phyloP scores from a whole-genome alignment of 2,888 invertebrate species.

The Dolomedes plantarius region DNA sequence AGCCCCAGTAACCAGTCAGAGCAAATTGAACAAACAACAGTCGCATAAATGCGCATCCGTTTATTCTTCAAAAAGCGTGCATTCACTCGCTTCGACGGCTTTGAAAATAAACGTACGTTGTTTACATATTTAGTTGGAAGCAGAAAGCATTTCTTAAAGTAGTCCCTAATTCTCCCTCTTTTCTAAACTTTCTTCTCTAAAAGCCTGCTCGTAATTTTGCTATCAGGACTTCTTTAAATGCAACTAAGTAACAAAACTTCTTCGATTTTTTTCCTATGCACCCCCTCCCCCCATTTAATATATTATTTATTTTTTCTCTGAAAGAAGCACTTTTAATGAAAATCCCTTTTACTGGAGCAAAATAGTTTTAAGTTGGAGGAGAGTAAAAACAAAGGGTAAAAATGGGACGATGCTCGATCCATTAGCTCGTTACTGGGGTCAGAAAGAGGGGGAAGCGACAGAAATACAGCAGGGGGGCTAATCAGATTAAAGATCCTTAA shows the following conservation, averaged over 20 bases:
- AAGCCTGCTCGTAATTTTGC: conserved; percentile 58
- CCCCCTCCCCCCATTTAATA: not conserved
- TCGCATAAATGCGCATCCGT: not conserved
- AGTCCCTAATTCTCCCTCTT: conserved; percentile 53
- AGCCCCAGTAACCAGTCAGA: no score
- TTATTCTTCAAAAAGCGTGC: not conserved
- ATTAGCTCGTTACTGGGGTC: conserved; percentile 64
- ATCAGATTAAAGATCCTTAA: conserved; percentile 71
- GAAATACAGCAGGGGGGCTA: conserved; percentile 26
- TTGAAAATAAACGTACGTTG: not conserved
- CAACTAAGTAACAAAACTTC: conserved; percentile 54
- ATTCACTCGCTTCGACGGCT: not conserved
- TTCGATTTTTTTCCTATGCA: conserved; percentile 27
- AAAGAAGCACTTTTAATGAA: conserved; percentile 59
- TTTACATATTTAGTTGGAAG: not conserved
- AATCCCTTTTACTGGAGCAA: conserved; percentile 29
- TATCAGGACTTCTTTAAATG: conserved; percentile 35
- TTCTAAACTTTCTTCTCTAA: conserved; percentile 46
- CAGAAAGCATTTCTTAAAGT: conserved; percentile 40
- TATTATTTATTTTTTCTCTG: conserved; percentile 59
- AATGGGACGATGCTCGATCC: conserved; percentile 51
- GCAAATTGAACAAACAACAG: not conserved
- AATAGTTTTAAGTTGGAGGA: conserved; percentile 35
- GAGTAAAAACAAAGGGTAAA: conserved; percentile 60
- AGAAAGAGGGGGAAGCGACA: conserved; percentile 9